Conservation (phyloP, 2,888 invertebrate genomes). For the Stegophylla sp. region DNA sequence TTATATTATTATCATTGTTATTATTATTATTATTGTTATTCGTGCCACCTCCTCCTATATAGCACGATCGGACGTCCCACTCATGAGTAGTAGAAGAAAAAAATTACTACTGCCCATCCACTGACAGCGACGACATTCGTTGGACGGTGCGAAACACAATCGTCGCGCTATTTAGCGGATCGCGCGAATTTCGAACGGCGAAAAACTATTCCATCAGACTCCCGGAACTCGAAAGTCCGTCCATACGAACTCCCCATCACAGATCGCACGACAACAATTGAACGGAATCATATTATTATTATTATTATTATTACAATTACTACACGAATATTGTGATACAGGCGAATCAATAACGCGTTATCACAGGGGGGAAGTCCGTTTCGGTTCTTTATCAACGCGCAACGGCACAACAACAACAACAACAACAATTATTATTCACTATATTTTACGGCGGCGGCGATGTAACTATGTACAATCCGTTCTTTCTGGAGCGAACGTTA, state of each 20-base stretch:
- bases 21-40: constrained; percentile 24
- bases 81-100: neutral
- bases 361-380: constrained; percentile 27
- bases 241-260: too few relatives aligned
- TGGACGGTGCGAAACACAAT: neutral
- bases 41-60: constrained; percentile 9
- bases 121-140: neutral
- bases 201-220: too few relatives aligned
- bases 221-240: too few relatives aligned
- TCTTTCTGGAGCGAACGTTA: neutral
- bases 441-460: neutral
- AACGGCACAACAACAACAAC: neutral
- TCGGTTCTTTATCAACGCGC: constrained; percentile 19
- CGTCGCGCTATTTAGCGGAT: neutral
- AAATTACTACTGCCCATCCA: neutral
- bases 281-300: too few relatives aligned
- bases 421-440: neutral
- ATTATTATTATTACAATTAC: too few relatives aligned
- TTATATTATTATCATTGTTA: neutral
- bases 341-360: constrained; percentile 33
- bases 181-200: too few relatives aligned
- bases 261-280: too few relatives aligned
- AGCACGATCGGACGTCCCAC: constrained; percentile 12
- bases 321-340: too few relatives aligned
- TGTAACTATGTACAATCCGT: too few relatives aligned